phyloP scores from a whole-genome alignment of 1,140 invertebrate species.

The Brachionus koreanus region DNA sequence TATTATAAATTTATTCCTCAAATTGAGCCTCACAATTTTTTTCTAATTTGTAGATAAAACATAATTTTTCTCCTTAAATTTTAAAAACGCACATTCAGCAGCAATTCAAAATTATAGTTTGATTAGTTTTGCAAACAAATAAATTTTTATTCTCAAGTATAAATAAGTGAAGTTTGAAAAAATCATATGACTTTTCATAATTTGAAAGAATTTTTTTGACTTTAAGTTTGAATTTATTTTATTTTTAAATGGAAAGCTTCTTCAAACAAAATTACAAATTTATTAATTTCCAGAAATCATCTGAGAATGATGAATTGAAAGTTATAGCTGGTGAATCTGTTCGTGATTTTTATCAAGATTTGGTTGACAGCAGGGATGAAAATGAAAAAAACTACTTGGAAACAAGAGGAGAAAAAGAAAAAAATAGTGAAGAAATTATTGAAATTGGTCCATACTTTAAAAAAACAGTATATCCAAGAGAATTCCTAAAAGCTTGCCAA shows the following conservation, averaged over 20 bases:
- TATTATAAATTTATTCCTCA: background rate
- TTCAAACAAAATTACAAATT: constrained; percentile 37
- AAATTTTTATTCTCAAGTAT: background rate
- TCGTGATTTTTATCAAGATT: constrained; percentile 6
- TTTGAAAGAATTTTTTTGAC: background rate
- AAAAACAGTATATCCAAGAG: background rate
- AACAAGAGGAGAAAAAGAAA: background rate
- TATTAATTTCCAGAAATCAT: constrained; percentile 3
- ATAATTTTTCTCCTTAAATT: background rate
- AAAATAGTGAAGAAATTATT: background rate
- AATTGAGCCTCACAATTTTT: background rate
- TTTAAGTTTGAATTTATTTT: too few species aligned
- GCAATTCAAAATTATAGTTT: background rate
- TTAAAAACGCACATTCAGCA: background rate
- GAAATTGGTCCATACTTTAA: background rate
- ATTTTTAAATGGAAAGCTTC: background rate
- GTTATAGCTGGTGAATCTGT: background rate
- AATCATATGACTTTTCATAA: background rate
- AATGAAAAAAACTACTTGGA: background rate
- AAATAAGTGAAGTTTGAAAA: background rate
- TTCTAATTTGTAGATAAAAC: background rate
- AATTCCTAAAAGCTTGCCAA: constrained; percentile 1
- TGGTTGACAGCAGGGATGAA: background rate
- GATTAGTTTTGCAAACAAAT: background rate
- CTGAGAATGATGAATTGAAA: background rate